phyloP scores from a whole-genome alignment of 2,113 vertebrate genomes.

The Abramis brama region DNA sequence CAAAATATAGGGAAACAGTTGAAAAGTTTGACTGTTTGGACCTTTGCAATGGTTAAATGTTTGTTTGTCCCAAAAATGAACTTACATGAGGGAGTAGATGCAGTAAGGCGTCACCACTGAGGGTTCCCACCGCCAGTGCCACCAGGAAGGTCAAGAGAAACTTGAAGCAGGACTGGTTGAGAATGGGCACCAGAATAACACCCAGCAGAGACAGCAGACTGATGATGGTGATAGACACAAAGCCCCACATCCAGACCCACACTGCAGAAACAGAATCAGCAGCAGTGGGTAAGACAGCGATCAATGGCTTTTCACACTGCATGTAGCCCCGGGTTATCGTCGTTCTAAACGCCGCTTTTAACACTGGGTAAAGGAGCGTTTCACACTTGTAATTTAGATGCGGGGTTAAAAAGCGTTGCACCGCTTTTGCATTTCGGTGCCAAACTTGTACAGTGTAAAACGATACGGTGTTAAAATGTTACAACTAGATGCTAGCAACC shows the following conservation, averaged over 20 bases:
- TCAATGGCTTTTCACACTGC: background rate
- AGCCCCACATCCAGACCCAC: constrained; percentile 94
- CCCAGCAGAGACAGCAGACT: constrained; percentile 96
- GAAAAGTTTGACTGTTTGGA: background rate
- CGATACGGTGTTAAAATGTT: no score
- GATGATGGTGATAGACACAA: constrained; percentile 97
- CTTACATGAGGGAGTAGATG: constrained; percentile 97
- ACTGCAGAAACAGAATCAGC: constrained; percentile 70
- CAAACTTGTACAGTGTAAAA: no score
- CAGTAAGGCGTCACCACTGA: constrained; percentile 96
- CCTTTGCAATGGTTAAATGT: background rate
- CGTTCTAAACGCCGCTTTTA: no score
- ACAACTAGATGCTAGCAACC: no score
- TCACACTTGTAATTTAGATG: no score
- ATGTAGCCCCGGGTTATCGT: no score
- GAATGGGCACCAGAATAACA: constrained; percentile 93
- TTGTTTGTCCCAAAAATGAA: constrained; percentile 21
- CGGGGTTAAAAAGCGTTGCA: no score
- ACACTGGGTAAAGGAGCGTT: no score
- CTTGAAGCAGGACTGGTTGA: constrained; percentile 98
- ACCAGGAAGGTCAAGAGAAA: constrained; percentile 98
- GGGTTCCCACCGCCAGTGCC: constrained; percentile 95
- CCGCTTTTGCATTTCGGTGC: no score
- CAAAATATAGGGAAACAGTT: background rate
- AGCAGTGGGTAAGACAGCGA: background rate